phyloP scores from a whole-genome alignment of 2,113 vertebrate species.

The Solea senegalensis region DNA sequence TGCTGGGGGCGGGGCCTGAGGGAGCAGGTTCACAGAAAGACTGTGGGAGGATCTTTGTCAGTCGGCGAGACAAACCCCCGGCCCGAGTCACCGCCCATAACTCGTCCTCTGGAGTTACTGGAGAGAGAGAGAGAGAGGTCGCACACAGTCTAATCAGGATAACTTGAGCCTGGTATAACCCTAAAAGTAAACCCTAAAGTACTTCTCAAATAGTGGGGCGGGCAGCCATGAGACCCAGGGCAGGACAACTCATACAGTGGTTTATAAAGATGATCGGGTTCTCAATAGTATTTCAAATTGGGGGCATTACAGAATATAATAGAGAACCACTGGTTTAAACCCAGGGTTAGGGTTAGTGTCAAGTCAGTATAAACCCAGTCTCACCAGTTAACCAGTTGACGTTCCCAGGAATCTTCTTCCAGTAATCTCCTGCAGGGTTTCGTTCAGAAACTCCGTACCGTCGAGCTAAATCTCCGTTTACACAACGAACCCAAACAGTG shows the following conservation, averaged over 20 bases:
- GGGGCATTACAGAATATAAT: too few species aligned
- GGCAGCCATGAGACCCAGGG: too few species aligned
- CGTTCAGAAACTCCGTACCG: slow-evolving; percentile 91
- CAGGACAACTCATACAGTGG: too few species aligned
- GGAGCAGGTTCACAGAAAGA: slow-evolving; percentile 67
- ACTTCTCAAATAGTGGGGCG: too few species aligned
- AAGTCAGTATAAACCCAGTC: slow-evolving; percentile 20
- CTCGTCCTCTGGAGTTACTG: slow-evolving; percentile 91
- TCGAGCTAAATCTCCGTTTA: slow-evolving; percentile 91
- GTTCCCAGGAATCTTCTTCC: slow-evolving; percentile 94
- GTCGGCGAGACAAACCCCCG: slow-evolving; percentile 89
- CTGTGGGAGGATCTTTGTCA: slow-evolving; percentile 92
- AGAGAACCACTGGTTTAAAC: slow-evolving; percentile 19
- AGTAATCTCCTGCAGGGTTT: slow-evolving; percentile 96
- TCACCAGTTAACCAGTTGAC: slow-evolving; percentile 87
- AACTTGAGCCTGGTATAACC: too few species aligned
- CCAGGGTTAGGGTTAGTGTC: too few species aligned
- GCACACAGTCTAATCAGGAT: slow-evolving; percentile 77
- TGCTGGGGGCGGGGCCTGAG: slow-evolving; percentile 68
- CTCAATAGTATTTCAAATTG: too few species aligned
- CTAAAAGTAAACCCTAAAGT: too few species aligned
- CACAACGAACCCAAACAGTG: slow-evolving; percentile 93
- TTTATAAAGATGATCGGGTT: too few species aligned
- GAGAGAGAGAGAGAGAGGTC: slow-evolving; percentile 24
- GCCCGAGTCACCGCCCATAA: slow-evolving; percentile 89